Percentiles rank a stretch among this genome's conserved stretches.
Evolutionary conservation across 2,113 vertebrate species (phyloP).

Genomic region (Rhegmatorhina hoffmannsi): DNA sequence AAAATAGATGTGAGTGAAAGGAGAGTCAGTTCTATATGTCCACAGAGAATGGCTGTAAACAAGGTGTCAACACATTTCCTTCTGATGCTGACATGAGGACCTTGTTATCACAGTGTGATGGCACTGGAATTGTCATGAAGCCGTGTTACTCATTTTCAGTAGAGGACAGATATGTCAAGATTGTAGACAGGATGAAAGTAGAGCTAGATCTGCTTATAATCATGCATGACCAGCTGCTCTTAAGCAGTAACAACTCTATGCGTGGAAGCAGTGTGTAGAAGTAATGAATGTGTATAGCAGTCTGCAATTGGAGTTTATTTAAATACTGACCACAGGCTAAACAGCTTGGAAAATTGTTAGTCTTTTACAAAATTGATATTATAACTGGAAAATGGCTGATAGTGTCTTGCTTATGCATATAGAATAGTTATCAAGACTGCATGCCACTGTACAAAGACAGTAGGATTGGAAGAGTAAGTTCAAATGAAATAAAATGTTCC

Average conservation of each 20-base stretch:
- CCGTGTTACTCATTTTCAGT: background rate
- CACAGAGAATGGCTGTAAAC: constrained; percentile 29
- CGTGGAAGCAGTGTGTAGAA: background rate
- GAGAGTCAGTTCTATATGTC: background rate
- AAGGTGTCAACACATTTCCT: constrained; percentile 29
- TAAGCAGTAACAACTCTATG: background rate
- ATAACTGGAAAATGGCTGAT: background rate
- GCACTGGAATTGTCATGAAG: constrained; percentile 41
- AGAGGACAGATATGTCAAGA: constrained; percentile 33
- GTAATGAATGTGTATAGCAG: background rate
- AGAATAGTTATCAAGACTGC: background rate
- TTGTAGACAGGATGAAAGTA: constrained; percentile 28
- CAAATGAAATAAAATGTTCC: constrained; percentile 6
- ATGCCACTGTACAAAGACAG: background rate
- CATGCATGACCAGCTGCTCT: constrained; percentile 30
- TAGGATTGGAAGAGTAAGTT: background rate
- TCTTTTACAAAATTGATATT: background rate
- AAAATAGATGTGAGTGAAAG: constrained; percentile 1
- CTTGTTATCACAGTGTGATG: background rate
- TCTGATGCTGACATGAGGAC: background rate
- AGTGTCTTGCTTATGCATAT: background rate
- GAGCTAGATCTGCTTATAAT: constrained; percentile 31
- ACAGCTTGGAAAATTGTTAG: background rate
- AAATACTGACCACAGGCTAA: background rate
- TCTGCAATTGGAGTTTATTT: background rate